These are phyloP conservation scores for Magallana angulata DNA, from an alignment of 1,140 invertebrate genomes.

Conservation along the genomic window DNA sequence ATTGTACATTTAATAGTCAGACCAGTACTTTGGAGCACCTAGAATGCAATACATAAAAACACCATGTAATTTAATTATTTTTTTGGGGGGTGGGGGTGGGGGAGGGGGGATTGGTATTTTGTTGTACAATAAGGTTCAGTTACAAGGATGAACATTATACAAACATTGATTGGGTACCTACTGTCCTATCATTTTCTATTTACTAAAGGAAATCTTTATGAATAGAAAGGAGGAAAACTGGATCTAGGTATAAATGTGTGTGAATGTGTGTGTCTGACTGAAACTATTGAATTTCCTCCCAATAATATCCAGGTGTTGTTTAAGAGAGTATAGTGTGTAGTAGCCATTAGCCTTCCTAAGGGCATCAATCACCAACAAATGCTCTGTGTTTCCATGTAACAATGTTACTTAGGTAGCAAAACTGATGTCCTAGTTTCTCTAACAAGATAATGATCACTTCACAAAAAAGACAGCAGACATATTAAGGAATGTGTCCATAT, in stretches of 20 bases:
- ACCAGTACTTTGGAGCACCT: too few relatives aligned
- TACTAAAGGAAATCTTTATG: too few relatives aligned
- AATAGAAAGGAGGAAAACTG: too few relatives aligned
- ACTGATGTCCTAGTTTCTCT: constrained; percentile 31
- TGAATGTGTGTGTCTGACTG: neutral
- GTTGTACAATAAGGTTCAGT: too few relatives aligned
- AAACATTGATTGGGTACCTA: too few relatives aligned
- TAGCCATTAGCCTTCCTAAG: constrained; percentile 1
- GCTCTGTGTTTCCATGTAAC: constrained; percentile 13
- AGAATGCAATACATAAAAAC: too few relatives aligned
- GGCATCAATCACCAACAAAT: constrained; percentile 11
- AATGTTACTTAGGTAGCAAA: constrained; percentile 8
- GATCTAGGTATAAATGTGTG: neutral
- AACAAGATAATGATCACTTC: constrained; percentile 10
- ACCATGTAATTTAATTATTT: too few relatives aligned
- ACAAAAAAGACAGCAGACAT: neutral
- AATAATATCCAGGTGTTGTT: constrained; percentile 13
- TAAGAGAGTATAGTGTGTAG: neutral
- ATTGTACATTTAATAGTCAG: too few relatives aligned
- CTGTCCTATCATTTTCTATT: too few relatives aligned
- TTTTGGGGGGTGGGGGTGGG: too few relatives aligned
- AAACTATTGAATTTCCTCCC: neutral
- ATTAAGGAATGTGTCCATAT: constrained; percentile 7
- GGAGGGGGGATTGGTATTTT: too few relatives aligned
- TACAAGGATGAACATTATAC: too few relatives aligned